Conservation (phyloP, 2,888 invertebrate genomes). For the Sycophila texana region DNA sequence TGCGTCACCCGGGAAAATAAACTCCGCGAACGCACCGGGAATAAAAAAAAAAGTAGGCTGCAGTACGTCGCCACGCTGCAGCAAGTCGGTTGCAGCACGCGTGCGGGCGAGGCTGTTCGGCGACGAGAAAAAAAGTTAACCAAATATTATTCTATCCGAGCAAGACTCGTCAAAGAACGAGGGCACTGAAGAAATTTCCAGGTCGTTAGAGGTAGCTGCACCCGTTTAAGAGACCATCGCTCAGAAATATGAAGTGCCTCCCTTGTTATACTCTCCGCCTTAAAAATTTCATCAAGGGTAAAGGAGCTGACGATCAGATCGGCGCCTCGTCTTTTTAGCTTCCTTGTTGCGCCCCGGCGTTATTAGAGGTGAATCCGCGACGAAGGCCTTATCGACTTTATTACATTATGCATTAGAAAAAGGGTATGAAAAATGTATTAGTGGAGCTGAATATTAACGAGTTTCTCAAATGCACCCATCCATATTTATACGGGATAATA, state of each 20-base stretch:
- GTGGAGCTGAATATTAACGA: slow-evolving; percentile 20
- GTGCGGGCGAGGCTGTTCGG: background rate
- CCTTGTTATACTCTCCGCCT: slow-evolving; percentile 18
- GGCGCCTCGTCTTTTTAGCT: slow-evolving; percentile 8
- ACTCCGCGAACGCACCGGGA: slow-evolving; percentile 39
- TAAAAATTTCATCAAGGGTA: slow-evolving; percentile 44
- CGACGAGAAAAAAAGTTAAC: slow-evolving; percentile 47
- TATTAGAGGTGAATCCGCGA: background rate
- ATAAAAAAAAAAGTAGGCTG: slow-evolving; percentile 50
- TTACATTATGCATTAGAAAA: slow-evolving; percentile 50
- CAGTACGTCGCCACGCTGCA: slow-evolving; percentile 47
- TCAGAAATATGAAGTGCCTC: slow-evolving; percentile 29
- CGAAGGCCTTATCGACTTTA: slow-evolving; percentile 1
- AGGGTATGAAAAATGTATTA: slow-evolving; percentile 44
- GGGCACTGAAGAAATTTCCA: slow-evolving; percentile 53
- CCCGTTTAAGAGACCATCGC: slow-evolving; percentile 44
- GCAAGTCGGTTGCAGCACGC: slow-evolving; percentile 18
- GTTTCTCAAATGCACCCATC: slow-evolving; percentile 12
- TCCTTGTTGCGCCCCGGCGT: background rate
- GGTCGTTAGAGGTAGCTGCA: slow-evolving; percentile 46
- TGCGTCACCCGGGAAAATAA: slow-evolving; percentile 47
- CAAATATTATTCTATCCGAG: slow-evolving; percentile 57
- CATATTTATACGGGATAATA: slow-evolving; percentile 29
- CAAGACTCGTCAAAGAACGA: slow-evolving; percentile 51
- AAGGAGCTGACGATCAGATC: slow-evolving; percentile 28